Base-by-base conservation (phyloP, 2,797 vertebrate genomes). In the Odontamblyopus lacepedii region DNA sequence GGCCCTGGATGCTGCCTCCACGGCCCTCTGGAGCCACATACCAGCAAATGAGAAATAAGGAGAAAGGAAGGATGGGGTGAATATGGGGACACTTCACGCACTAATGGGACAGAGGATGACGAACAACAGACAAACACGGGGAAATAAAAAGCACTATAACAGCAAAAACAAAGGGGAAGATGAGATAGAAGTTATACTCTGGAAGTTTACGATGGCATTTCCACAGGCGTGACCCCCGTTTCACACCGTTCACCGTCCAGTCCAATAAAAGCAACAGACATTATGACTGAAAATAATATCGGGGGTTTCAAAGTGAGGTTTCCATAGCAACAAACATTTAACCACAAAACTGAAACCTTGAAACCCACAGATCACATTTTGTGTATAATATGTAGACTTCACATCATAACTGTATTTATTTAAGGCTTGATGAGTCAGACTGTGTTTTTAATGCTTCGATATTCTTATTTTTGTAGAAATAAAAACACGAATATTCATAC, bases 1-100 rank as follows among this genome's bases (percentile, higher is more conserved):
- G 70, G 75, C 9, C 63, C 74, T 70, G 64, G 64, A 66, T 51
- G 64, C 12, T 71, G 63, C 69, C 74, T 70, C 64, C 41, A 66
- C 44, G 16, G 64, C 64, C 44, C 64, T 50, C 64, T 51, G 26
- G 64, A 66, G 64, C 51, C 41, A 51, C 41, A 66, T 66, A 27
- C 13, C 2, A 51, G 64, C 15, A 66, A 66, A 75, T 70, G 64
- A 73, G 56, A 63, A 69, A 41, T 41, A 76, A 8, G 13, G n/a
- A 75, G 30, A 38, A 63, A 59, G 29, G 38, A 59, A 76, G 68
- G 59, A 51, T 60, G 44, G 16, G 29, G 59, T 67, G 38, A 71
- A 69, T 35, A 50, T 18, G 15, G 11, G 51, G 57, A 59, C 26
- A 74, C 7, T 26, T 53, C 38, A 38, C 6, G 32, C 51, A 23